Evolutionary conservation across 2,888 invertebrate species (phyloP).

Genomic region (Temnothorax rugatulus): DNA sequence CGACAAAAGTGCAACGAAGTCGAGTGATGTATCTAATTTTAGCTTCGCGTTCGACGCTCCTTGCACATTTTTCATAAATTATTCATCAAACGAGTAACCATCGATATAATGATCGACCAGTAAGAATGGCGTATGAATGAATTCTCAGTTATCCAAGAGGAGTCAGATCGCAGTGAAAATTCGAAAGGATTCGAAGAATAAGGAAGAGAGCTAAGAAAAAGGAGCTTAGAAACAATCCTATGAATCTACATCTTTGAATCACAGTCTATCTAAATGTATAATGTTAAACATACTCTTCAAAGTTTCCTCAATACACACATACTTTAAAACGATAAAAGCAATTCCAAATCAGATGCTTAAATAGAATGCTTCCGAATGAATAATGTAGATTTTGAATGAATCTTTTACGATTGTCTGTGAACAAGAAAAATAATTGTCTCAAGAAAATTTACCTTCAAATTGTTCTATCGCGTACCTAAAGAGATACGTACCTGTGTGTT

Average conservation of each 20-base stretch:
- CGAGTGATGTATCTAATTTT: slow-evolving; percentile 50
- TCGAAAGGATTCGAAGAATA: not conserved
- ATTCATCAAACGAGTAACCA: slow-evolving; percentile 32
- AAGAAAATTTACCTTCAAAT: not conserved
- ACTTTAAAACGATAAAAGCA: slow-evolving; percentile 5
- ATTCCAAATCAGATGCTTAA: not conserved
- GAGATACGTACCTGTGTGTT: not conserved
- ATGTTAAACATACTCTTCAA: not conserved
- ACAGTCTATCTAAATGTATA: not conserved
- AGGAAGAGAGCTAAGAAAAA: not conserved
- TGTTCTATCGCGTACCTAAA: not conserved
- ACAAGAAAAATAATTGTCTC: not conserved
- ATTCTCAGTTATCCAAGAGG: not conserved
- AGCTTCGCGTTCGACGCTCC: slow-evolving; percentile 24
- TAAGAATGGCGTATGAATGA: slow-evolving; percentile 4
- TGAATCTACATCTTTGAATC: not conserved
- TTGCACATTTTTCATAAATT: slow-evolving; percentile 47
- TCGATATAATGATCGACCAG: slow-evolving; percentile 4
- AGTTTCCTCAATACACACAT: slow-evolving; percentile 6
- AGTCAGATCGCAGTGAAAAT: not conserved
- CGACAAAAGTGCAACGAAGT: slow-evolving; percentile 42
- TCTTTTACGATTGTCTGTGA: not conserved
- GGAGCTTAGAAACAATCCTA: not conserved
- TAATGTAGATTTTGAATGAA: not conserved
- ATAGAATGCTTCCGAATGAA: not conserved